These are phyloP conservation scores for Aegotheles bennettii DNA, from an alignment of 2,113 vertebrate genomes.

Conservation along the genomic window DNA sequence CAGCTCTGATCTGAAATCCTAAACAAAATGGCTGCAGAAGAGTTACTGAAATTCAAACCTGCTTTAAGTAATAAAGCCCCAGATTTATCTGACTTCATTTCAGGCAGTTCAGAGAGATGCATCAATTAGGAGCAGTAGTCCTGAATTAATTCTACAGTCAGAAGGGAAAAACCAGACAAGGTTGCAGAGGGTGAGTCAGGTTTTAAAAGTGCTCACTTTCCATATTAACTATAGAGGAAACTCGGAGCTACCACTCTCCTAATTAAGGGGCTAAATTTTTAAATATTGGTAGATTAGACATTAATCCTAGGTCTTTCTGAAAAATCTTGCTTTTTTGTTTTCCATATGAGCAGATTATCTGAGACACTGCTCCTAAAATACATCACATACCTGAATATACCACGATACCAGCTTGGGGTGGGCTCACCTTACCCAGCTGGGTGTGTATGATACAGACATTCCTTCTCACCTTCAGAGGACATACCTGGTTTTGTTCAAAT, in stretches of 20 bases:
- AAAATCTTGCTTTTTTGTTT: background rate
- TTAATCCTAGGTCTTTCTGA: background rate
- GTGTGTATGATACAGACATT: background rate
- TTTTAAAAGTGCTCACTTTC: background rate
- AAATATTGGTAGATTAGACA: background rate
- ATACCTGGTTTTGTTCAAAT: background rate
- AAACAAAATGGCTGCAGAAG: background rate
- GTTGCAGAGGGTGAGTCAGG: background rate
- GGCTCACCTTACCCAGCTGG: fast-evolving
- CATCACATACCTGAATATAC: background rate
- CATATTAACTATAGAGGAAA: background rate
- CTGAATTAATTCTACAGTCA: background rate
- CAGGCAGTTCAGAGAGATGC: background rate
- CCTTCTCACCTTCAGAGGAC: background rate
- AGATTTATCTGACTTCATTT: background rate
- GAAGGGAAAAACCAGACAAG: fast-evolving
- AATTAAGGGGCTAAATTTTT: background rate
- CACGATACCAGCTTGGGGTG: background rate
- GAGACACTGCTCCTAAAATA: background rate
- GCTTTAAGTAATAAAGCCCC: background rate
- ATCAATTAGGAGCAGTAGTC: background rate
- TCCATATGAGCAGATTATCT: background rate
- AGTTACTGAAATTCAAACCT: background rate
- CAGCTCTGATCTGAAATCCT: background rate
- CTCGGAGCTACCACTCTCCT: background rate